phyloP scores from a whole-genome alignment of 2,797 vertebrate species.

The Pelodytes ibericus region DNA sequence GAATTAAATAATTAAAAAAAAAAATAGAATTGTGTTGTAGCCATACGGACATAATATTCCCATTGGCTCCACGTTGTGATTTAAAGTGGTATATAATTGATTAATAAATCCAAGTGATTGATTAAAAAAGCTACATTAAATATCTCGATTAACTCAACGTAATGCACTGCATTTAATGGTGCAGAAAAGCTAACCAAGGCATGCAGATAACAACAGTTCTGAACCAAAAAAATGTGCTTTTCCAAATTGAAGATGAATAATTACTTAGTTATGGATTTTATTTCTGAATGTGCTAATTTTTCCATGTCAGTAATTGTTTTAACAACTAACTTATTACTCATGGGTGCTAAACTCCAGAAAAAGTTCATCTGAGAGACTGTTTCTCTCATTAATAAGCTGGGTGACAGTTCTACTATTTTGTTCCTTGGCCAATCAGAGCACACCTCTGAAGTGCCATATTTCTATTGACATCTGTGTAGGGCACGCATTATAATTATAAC shows the following conservation, averaged over 20 bases:
- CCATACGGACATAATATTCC: conserved; percentile 43
- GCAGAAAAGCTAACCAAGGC: conserved; percentile 22
- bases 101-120: conserved; percentile 23
- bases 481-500: conserved; percentile 21
- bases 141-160: conserved; percentile 23
- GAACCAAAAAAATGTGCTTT: conserved; percentile 9
- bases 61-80: conserved; percentile 3
- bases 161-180: conserved; percentile 12
- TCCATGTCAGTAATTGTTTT: conserved; percentile 56
- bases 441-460: conserved; percentile 16
- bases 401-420: conserved; percentile 61
- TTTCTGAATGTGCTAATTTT: not conserved
- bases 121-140: conserved; percentile 12
- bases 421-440: not conserved
- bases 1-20: conserved; percentile 38
- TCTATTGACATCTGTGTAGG: conserved; percentile 1
- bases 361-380: conserved; percentile 57
- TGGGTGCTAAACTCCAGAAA: conserved; percentile 57
- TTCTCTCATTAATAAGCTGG: conserved; percentile 59
- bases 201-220: not conserved
- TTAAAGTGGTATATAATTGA: conserved; percentile 12
- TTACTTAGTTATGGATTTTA: conserved; percentile 16
- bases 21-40: not conserved
- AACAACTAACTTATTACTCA: conserved; percentile 58
- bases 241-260: conserved; percentile 17